Evolutionary conservation across 92 coral and sea anemone genomes (phyloP).

Genomic region (Porites evermanni): DNA sequence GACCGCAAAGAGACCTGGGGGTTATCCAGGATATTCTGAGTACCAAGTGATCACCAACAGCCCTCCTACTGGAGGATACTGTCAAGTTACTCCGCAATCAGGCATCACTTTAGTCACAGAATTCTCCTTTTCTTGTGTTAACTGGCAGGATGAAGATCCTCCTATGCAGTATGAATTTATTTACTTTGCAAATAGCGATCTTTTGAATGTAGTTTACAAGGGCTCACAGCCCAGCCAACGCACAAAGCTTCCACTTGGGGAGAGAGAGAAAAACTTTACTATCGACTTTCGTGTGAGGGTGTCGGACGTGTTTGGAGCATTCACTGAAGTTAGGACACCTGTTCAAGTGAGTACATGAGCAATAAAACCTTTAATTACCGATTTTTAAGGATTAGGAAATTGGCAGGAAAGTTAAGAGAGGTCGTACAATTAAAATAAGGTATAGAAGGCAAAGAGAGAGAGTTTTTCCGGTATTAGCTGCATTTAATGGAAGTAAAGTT

Average conservation of each 20-base stretch:
- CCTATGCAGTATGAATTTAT: constrained; percentile 62
- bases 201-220: constrained; percentile 42
- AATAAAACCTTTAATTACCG: no score
- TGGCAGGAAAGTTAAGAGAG: no score
- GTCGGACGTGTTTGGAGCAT: constrained; percentile 62
- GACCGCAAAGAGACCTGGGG: constrained; percentile 43
- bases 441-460: no score
- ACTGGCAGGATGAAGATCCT: constrained; percentile 72
- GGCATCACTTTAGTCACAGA: constrained; percentile 71
- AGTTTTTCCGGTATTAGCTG: no score
- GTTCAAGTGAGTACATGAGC: constrained; percentile 58
- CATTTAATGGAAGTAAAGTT: no score
- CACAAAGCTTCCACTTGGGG: constrained; percentile 65
- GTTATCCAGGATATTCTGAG: constrained; percentile 53
- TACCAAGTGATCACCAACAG: constrained; percentile 61
- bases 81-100: constrained; percentile 40
- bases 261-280: constrained; percentile 25
- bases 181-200: constrained; percentile 55
- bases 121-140: constrained; percentile 58
- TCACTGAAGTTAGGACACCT: constrained; percentile 36
- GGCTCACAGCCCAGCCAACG: constrained; percentile 27
- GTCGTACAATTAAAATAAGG: no score
- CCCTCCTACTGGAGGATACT: constrained; percentile 64
- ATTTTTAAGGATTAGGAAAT: no score
- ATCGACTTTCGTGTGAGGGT: constrained; percentile 60